Base-by-base conservation (phyloP, 2,113 vertebrate species). In the Hylia prasina region DNA sequence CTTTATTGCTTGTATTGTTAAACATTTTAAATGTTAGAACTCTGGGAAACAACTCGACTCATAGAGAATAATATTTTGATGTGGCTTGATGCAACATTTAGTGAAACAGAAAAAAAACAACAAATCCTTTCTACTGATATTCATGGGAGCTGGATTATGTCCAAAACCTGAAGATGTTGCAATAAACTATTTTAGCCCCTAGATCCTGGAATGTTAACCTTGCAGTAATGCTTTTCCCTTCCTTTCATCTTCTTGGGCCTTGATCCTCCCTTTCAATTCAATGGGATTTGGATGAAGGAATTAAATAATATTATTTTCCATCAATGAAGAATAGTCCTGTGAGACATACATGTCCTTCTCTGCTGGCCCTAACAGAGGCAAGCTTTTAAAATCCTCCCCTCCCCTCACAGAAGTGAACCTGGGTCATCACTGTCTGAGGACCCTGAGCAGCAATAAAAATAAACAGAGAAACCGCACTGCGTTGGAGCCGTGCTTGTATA, bases 391-490 rank as follows among this genome's bases (percentile, higher is more conserved):
- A 93, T 96, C 57, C 92, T 96, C 83, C 66, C 82, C 68, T 80
- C 77, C 85, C 64, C 25, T 87, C 15, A 37, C 60, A 85, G 87
- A 86, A 96, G 94, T 90, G 93, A 98, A 97, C 96, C 94, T 95
- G 95, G 82, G 96, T 96, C 90, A 98, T 97, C 96, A 97, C 81
- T 93, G 57, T 94, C 76, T 92, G 93, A 94, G 93, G 69, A 94
- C 97, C 98, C 96, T 98, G 98, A 98, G 85, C 96, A 93, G 94
- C 77, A 97, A 97, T 96, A 96, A 98, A 98, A 98, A 98, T 97
- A 98, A 98, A 98, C 98, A 98, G 97, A 97, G 98, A 97, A 98
- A 97, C 98, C 97, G 51, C 97, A 97, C 97, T 94, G 97, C 90
- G 93, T 90, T 98, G 98, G 97, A 97, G 42, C 65, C 77, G 69